A percentile compares a stretch with the other conserved stretches of the same genome.
Conservation (phyloP, 2,888 invertebrate species). For the Pachliopta kotzebuea region DNA sequence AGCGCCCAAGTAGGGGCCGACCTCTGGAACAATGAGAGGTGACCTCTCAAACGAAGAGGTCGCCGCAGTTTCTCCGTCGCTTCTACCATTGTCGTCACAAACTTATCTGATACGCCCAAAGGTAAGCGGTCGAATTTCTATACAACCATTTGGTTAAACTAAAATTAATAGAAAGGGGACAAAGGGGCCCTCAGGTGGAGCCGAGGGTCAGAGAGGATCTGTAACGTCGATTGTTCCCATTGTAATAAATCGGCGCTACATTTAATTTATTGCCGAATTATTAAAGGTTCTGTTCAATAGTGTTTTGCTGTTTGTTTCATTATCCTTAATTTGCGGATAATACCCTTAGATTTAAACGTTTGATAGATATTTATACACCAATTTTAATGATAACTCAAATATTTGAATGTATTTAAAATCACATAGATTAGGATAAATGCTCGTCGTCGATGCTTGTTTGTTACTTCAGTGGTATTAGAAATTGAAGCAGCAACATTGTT, state of each 20-base stretch:
- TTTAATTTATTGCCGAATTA: neutral
- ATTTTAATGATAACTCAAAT: too few relatives aligned
- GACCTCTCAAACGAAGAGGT: slow-evolving; percentile 6
- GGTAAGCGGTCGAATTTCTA: slow-evolving; percentile 6
- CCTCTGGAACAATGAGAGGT: slow-evolving; percentile 1
- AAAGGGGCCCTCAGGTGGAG: slow-evolving; percentile 9
- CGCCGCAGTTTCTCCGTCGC: slow-evolving; percentile 1
- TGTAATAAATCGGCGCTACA: neutral
- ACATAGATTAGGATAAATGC: too few relatives aligned
- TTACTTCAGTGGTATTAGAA: too few relatives aligned
- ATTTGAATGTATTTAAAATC: too few relatives aligned
- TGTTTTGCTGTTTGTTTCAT: too few relatives aligned
- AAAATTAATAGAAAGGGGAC: slow-evolving; percentile 12
- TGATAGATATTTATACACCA: too few relatives aligned
- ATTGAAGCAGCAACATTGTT: too few relatives aligned
- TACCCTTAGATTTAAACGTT: too few relatives aligned
- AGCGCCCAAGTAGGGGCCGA: neutral
- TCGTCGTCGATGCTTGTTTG: too few relatives aligned
- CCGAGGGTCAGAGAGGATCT: neutral
- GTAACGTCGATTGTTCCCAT: slow-evolving; percentile 4
- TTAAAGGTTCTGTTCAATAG: slow-evolving; percentile 9
- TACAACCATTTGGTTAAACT: slow-evolving; percentile 13
- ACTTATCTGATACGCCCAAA: slow-evolving; percentile 16
- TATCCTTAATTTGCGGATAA: too few relatives aligned
- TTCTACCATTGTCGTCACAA: slow-evolving; percentile 3